These are phyloP conservation scores for Thalpophila matura DNA, from an alignment of 2,888 invertebrate species.

Conservation along the genomic window DNA sequence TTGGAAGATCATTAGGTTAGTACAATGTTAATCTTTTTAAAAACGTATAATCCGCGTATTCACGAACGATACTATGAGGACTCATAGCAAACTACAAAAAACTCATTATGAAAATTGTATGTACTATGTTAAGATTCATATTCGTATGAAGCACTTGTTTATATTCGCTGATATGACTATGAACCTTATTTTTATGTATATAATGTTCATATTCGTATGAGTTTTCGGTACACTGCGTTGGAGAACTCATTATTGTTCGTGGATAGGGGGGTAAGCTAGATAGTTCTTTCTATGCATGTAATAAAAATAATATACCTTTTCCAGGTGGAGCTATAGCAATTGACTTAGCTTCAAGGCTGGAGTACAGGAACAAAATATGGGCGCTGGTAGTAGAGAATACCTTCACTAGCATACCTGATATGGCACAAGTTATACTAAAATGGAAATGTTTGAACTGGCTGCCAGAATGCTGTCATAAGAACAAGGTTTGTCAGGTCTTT, in stretches of 20 bases:
- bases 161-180: too few relatives aligned
- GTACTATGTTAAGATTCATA: too few relatives aligned
- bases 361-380: conserved; percentile 95
- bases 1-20: conserved; percentile 96
- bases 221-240: too few relatives aligned
- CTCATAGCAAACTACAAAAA: too few relatives aligned
- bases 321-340: conserved; percentile 97
- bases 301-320: conserved; percentile 18
- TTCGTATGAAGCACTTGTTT: too few relatives aligned
- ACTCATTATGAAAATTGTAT: too few relatives aligned
- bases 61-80: too few relatives aligned
- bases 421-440: conserved; percentile 96
- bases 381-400: conserved; percentile 98
- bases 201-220: too few relatives aligned
- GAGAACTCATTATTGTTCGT: too few relatives aligned
- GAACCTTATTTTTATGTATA: too few relatives aligned
- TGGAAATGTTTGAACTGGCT: conserved; percentile 93
- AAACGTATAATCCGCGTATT: too few relatives aligned
- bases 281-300: background rate
- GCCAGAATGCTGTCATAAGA: conserved; percentile 96
- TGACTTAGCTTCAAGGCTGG: conserved; percentile 94
- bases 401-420: conserved; percentile 98
- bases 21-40: conserved; percentile 27
- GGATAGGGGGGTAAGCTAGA: too few relatives aligned
- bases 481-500: conserved; percentile 94